Percentiles rank a stretch among this genome's conserved stretches.
Conservation (phyloP, 2,113 vertebrate species). For the Anseranas semipalmata region DNA sequence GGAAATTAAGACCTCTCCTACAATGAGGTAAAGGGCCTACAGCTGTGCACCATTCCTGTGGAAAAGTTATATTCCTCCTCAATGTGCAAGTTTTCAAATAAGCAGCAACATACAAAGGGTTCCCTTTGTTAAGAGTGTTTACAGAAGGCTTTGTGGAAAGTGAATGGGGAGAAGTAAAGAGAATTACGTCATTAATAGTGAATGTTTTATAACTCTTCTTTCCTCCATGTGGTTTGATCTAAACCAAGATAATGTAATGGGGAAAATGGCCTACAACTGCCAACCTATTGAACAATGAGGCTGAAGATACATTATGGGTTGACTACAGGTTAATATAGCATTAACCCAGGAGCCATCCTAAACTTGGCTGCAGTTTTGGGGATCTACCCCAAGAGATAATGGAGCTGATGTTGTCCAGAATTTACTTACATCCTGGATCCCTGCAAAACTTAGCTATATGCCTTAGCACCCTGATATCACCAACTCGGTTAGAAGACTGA, state of each 20-base stretch:
- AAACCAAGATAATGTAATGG: background rate
- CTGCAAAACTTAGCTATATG: background rate
- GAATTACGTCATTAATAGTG: too few relatives aligned
- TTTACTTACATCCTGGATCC: background rate
- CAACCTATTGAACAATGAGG: background rate
- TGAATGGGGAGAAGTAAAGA: background rate
- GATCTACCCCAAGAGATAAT: background rate
- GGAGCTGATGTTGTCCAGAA: background rate
- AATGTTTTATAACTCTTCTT: background rate
- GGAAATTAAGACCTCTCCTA: background rate
- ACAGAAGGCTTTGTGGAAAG: background rate
- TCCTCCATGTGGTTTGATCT: background rate
- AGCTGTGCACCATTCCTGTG: background rate
- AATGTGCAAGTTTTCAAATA: background rate
- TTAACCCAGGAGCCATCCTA: background rate
- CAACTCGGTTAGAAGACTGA: background rate
- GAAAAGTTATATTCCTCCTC: background rate
- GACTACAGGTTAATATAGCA: background rate
- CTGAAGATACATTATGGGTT: background rate
- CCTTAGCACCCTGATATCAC: background rate
- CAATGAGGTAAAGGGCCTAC: accelerated
- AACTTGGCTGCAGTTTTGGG: background rate
- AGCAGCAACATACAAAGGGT: background rate
- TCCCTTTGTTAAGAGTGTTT: background rate
- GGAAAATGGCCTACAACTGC: background rate